Percentiles rank a stretch among this genome's conserved stretches.
Evolutionary conservation across 2,113 vertebrate genomes (phyloP).

Genomic region (Lynx canadensis): DNA sequence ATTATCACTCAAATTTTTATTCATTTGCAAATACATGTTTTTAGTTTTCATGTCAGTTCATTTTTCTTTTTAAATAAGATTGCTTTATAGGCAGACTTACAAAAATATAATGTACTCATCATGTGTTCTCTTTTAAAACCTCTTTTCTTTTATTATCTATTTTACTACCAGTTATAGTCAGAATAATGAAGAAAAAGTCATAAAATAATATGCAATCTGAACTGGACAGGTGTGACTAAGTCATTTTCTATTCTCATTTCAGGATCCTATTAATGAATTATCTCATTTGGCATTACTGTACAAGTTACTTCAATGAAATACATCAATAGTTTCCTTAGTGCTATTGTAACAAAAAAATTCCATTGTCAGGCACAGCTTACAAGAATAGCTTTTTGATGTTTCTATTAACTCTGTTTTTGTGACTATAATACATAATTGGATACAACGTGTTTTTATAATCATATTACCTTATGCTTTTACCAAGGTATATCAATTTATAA

Average conservation of each 20-base stretch:
- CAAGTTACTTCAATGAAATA: constrained; percentile 39
- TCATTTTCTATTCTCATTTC: constrained; percentile 21
- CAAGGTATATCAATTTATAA: not conserved
- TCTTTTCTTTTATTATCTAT: not conserved
- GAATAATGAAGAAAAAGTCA: not conserved
- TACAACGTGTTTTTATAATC: not conserved
- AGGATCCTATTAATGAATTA: not conserved
- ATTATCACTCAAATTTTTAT: constrained; percentile 19
- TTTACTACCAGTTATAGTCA: not conserved
- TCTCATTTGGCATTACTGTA: not conserved
- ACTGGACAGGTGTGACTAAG: not conserved
- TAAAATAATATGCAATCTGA: not conserved
- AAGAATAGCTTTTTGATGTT: constrained; percentile 20
- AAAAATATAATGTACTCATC: not conserved
- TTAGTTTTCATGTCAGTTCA: not conserved
- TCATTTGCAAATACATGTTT: not conserved
- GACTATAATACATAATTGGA: not conserved
- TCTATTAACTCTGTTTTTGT: constrained; percentile 55
- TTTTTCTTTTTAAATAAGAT: constrained; percentile 7
- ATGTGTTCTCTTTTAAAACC: not conserved
- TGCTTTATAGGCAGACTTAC: not conserved
- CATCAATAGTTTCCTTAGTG: not conserved
- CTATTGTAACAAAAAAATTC: not conserved
- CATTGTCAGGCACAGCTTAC: not conserved
- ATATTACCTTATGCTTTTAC: not conserved